A percentile compares a stretch with the other conserved stretches of the same genome.
phyloP scores from a whole-genome alignment of 1,140 invertebrate species.

The Eupristina koningsbergeri region DNA sequence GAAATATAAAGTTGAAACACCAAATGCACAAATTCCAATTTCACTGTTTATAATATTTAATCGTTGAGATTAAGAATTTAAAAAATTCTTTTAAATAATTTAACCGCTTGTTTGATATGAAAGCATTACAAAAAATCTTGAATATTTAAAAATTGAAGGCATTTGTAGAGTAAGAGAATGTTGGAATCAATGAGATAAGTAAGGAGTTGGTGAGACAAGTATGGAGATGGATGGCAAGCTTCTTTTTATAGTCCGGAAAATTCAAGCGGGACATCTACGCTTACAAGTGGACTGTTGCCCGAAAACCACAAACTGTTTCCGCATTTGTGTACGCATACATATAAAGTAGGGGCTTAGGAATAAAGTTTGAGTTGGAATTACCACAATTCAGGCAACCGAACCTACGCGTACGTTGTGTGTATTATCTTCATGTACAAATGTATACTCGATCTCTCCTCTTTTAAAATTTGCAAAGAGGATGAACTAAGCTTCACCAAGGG shows the following conservation, averaged over 20 bases:
- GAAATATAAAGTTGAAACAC: no score
- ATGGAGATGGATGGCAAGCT: neutral
- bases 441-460: neutral
- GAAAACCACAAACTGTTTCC: neutral
- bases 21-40: no score
- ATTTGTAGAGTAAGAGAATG: neutral
- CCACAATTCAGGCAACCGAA: neutral
- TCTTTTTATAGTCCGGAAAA: conserved; percentile 25
- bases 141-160: no score
- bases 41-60: no score
- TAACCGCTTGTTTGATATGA: no score
- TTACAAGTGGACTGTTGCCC: neutral
- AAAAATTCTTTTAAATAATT: no score
- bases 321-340: neutral
- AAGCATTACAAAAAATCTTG: no score
- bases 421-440: neutral
- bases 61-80: no score
- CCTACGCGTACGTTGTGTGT: no score
- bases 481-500: neutral
- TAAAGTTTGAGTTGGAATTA: neutral
- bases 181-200: neutral
- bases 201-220: neutral
- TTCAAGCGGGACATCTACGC: conserved; percentile 6
- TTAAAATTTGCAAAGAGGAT: neutral
- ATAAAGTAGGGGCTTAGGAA: neutral